Base-by-base conservation (phyloP, 1,140 invertebrate species). In the Leucophenga varia region DNA sequence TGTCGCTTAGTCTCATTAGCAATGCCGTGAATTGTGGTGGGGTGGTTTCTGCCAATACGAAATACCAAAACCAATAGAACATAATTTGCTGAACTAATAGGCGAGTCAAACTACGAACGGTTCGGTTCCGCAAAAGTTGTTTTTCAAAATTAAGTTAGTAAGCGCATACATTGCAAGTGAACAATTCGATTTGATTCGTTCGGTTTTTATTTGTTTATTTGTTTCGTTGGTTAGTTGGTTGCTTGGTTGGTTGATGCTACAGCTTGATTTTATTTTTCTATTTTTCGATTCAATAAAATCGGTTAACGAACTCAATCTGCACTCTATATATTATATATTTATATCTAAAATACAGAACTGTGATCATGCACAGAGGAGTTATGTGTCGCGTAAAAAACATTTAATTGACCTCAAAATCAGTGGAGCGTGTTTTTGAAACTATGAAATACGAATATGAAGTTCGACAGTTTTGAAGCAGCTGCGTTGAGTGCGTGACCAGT, bases 361-460 rank as follows among this genome's bases (percentile, higher is more conserved):
- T 56, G 59, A 51, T 20, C 57, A 64, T 57, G 57, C 43, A 55
- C 55, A 67, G 67, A 64, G 43, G n/a, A n/a, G n/a, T n/a, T 52
- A 6, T 25, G 22, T 25, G 10, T 25, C 22, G 10, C 22, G n/a
- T 25, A 42, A 49, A 44, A 54, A 54, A 51, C 53, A 37, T 67
- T 67, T 68, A 68, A 65, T 67, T 67, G 63, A 61, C 63, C 64
- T 54, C 59, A 67, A 67, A 67, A 52, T 49, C 54, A 37, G 45
- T 67, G 53, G 59, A 43, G 59, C 63, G 49, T 67, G 38, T 13
- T 45, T 30, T 16, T 44, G 17, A 31, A 14, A 44, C 16, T 13
- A 31, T 8, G 17, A 42, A 42, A 42, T 7, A 30, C 18, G 10
- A 10, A 4, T 14, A 28, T 20, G n/a, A 14, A 25, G 21, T 14